These are phyloP conservation scores for Brachionus manjavacas DNA, from an alignment of 1,140 invertebrate genomes.

Conservation along the genomic window DNA sequence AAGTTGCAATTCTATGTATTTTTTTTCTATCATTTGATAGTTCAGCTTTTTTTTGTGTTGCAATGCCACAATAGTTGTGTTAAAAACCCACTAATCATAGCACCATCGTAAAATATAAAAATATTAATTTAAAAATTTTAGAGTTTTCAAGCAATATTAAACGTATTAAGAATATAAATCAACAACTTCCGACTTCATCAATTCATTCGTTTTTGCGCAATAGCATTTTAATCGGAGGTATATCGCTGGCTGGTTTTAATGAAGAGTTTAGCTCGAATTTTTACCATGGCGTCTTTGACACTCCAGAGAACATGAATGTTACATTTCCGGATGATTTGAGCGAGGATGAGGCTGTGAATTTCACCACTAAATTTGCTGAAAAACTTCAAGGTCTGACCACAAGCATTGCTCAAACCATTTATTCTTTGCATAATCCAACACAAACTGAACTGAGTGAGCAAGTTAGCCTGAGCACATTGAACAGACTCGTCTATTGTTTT, in stretches of 20 bases:
- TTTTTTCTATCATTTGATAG: too few species aligned
- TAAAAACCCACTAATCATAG: too few species aligned
- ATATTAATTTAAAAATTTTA: slow-evolving; percentile 9
- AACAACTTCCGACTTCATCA: slow-evolving; percentile 19
- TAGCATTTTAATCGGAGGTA: background rate
- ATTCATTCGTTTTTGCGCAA: slow-evolving; percentile 32
- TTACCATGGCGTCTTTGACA: slow-evolving; percentile 37
- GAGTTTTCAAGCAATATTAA: slow-evolving; percentile 16
- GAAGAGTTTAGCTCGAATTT: background rate
- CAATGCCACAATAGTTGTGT: too few species aligned
- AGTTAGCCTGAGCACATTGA: background rate
- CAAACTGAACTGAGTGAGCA: slow-evolving; percentile 10
- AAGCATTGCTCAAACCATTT: slow-evolving; percentile 15
- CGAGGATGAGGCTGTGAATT: slow-evolving; percentile 10
- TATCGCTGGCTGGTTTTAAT: slow-evolving; percentile 9
- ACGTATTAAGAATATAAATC: background rate
- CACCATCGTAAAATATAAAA: background rate
- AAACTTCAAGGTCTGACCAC: background rate
- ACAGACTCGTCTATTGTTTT: slow-evolving; percentile 26
- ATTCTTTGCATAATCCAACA: background rate
- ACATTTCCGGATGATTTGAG: slow-evolving; percentile 21
- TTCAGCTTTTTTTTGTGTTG: too few species aligned
- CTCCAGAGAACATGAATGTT: slow-evolving; percentile 10
- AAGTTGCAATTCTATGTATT: too few species aligned
- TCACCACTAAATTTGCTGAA: background rate